These are phyloP conservation scores for Drosophila birchii DNA, from an alignment of 2,888 invertebrate species.

Conservation along the genomic window DNA sequence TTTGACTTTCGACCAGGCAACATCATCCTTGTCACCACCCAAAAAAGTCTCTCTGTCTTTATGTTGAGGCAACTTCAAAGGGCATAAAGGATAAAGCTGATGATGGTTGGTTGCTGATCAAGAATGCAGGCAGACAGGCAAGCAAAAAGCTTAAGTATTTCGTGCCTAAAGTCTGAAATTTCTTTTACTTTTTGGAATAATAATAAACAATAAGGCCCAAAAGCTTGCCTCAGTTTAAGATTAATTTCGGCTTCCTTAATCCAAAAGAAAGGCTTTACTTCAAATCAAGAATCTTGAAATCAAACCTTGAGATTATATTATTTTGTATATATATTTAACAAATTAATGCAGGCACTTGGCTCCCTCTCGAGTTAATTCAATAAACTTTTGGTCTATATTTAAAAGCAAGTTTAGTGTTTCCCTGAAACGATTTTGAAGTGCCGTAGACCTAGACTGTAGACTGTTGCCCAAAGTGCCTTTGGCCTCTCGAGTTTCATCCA, in stretches of 20 bases:
- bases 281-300: neutral
- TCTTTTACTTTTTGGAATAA: neutral
- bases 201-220: constrained; percentile 14
- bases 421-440: constrained; percentile 27
- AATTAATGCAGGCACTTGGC: neutral
- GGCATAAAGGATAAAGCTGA: constrained; percentile 24
- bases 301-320: neutral
- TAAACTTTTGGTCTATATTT: constrained; percentile 32
- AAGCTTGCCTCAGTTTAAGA: neutral
- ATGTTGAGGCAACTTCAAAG: constrained; percentile 23
- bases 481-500: constrained; percentile 35
- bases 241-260: neutral
- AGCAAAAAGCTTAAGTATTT: constrained; percentile 31
- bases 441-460: constrained; percentile 1
- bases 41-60: neutral
- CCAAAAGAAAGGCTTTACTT: neutral
- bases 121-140: constrained; percentile 28
- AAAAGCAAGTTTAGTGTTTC: constrained; percentile 24
- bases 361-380: constrained; percentile 15
- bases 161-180: constrained; percentile 25
- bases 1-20: constrained; percentile 33
- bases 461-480: constrained; percentile 22
- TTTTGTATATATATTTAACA: no score
- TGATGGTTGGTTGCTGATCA: constrained; percentile 25
- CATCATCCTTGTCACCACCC: constrained; percentile 11